Conservation (phyloP, 2,113 vertebrate genomes). For the Pycnonotus jocosus region DNA sequence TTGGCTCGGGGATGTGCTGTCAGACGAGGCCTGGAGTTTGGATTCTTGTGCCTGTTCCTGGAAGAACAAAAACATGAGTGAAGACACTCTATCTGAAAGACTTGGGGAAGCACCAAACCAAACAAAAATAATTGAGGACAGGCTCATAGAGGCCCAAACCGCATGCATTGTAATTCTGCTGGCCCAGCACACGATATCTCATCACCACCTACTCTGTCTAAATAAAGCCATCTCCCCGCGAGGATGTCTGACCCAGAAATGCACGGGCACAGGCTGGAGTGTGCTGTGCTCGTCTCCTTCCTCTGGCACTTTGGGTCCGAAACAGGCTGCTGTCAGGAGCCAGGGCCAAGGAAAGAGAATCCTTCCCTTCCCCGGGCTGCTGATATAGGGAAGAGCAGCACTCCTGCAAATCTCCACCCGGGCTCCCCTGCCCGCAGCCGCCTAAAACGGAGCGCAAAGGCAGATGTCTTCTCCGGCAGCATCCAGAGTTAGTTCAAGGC, state of each 20-base stretch:
- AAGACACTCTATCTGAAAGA: not conserved
- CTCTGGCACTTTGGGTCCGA: not conserved
- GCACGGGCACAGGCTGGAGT: not conserved
- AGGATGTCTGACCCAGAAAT: not conserved
- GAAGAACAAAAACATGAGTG: not conserved
- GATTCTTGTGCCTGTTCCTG: not conserved
- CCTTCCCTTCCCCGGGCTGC: not conserved
- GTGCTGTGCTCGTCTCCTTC: fast-evolving
- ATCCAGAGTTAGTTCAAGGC: not conserved
- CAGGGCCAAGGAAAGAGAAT: fast-evolving
- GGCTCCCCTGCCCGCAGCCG: not conserved
- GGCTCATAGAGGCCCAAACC: not conserved
- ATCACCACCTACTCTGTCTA: constrained; percentile 18
- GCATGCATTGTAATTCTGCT: not conserved
- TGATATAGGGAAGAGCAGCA: fast-evolving
- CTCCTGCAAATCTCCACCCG: fast-evolving
- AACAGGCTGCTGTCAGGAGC: not conserved
- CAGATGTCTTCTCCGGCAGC: not conserved
- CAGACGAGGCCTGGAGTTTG: not conserved
- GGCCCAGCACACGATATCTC: not conserved
- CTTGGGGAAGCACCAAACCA: not conserved
- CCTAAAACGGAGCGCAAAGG: fast-evolving
- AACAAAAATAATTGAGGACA: not conserved
- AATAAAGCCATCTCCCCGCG: not conserved
- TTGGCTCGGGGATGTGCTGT: not conserved